Evolutionary conservation across 2,888 invertebrate species (phyloP), one percentile per base, ranked within the genome.

Genomic region (Leptopilina myrica): DNA sequence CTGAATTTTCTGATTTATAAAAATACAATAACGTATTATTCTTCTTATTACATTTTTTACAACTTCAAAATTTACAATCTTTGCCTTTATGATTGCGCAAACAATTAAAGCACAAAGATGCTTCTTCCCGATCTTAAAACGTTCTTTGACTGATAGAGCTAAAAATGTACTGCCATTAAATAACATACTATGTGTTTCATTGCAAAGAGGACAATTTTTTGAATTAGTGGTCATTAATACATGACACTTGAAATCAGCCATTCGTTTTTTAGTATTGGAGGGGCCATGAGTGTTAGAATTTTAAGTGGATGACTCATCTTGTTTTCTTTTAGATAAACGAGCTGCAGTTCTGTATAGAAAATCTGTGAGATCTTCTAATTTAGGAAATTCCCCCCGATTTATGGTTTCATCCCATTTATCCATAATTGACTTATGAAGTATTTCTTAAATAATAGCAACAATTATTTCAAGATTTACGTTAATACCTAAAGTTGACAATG

Each of bases 61-160:
- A 85, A 14, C 26, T 33, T 0, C 64, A 53, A 6, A 73, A 78
- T 40, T 64, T 78, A 43, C 86, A 84, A 11, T 77, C 15, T 14
- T 26, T 73, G 0, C 15, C 49, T 2, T 9, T 4, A 53, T 83
- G 83, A 0, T 73, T 76, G 0, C 78, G 26, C 4, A 85, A 53
- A 64, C 84, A 84, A 78, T 84, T 85, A 12, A 73, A 46, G 20
- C 84, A 86, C 0, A 85, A 15, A 11, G 62, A 78, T 7, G 64
- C 64, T 2, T 76, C 59, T 43, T 64, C 76, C 0, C 59, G 1
- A 64, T 2, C 0, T 79, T 76, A 2, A 81, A 75, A 1, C 85
- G 53, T 49, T 78, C 53, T 20, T 46, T 49, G 11, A 78, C 46
- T 0, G 82, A 9, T 0, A 82, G 43, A 43, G 75, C 65, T 20